Base-by-base conservation (phyloP, 2,797 vertebrate species). In the Danio albolineatus region DNA sequence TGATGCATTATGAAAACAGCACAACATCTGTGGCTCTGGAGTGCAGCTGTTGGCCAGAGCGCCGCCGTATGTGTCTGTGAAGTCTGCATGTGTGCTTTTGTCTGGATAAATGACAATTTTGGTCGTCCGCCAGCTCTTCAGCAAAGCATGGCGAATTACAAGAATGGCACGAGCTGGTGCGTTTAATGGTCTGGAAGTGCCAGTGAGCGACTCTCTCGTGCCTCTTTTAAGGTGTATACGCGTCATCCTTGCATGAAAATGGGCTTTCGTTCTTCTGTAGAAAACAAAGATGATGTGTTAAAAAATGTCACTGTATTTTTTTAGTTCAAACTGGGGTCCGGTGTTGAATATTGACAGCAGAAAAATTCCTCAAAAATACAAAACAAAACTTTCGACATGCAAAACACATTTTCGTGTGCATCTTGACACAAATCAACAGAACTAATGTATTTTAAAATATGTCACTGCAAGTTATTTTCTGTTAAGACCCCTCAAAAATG, bases 31-130 rank as follows among this genome's bases (percentile, higher is more conserved):
- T 46, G 28, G 46, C 59, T 62, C 28, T 41, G 60, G 21, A 73
- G 66, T 79, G 65, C 80, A 84, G 80, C 67, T 84, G 77, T 57
- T 80, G 57, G 73, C 21, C 54, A 48, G 61, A 80, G 67, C 72
- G 17, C 7, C 61, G 49, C 64, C 28, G 66, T 76, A 66, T 84
- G 72, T 56, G 53, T 60, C 41, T 74, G 44, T 38, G 38, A 51
- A 38, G 41, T 76, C n/a, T 78, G 19, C 39, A 48, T 19, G 19
- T 64, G 59, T 51, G 53, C 64, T 44, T 36, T 54, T 72, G 36
- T 73, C 61, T 73, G 60, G 59, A 66, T 65, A 66, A 72, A 67
- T 78, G 39, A 78, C 75, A 49, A 12, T 67, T 73, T 67, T 78
- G 54, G 61, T 74, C 62, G 44, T 59, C 67, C 54, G 82, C 48